Conservation (phyloP, 2,797 vertebrate genomes). For the Poeciliopsis infans region DNA sequence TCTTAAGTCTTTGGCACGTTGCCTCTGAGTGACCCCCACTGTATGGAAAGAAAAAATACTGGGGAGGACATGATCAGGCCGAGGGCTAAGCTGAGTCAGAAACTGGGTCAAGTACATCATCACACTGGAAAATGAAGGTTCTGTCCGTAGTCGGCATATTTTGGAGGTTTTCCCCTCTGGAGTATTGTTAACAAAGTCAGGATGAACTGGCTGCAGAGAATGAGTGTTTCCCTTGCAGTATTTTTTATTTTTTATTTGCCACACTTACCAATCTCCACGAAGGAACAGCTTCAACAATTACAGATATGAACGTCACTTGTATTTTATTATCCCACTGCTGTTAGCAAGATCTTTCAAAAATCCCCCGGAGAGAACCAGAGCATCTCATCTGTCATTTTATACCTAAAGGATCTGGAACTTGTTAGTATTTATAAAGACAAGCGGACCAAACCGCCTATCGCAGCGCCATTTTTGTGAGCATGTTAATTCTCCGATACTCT, state of each 20-base stretch:
- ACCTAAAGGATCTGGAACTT: background rate
- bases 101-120: background rate
- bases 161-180: background rate
- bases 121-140: background rate
- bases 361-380: background rate
- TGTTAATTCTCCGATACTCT: too few relatives aligned
- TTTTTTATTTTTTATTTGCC: background rate
- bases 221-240: background rate
- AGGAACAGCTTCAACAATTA: background rate
- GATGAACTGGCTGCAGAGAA: background rate
- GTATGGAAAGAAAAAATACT: background rate
- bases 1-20: conserved; percentile 38
- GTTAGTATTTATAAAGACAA: background rate
- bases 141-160: background rate
- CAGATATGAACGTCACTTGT: background rate
- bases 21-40: conserved; percentile 33
- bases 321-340: background rate
- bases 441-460: too few relatives aligned
- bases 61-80: conserved; percentile 2
- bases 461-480: too few relatives aligned
- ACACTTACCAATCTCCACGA: background rate
- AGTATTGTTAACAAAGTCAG: background rate
- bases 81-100: background rate
- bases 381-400: background rate
- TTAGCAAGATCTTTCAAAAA: background rate